Percentiles rank a stretch among this genome's conserved stretches.
These are phyloP conservation scores for Lophius americanus DNA, from an alignment of 2,797 vertebrate species.

Conservation along the genomic window DNA sequence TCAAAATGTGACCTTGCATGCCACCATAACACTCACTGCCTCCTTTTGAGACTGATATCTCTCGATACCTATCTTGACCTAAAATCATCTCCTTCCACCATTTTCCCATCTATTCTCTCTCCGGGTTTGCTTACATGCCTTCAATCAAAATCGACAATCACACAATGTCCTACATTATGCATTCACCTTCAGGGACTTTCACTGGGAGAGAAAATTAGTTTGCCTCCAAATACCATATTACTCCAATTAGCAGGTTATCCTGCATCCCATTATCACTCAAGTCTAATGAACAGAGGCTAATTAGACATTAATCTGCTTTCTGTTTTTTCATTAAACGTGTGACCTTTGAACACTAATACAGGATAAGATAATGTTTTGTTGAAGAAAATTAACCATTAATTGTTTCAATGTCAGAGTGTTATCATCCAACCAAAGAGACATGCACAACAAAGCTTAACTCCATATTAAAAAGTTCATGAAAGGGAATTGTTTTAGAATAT, in stretches of 20 bases:
- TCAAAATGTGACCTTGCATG: too few relatives aligned
- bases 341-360: constrained; percentile 57
- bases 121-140: background rate
- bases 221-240: constrained; percentile 73
- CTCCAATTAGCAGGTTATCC: constrained; percentile 64
- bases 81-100: constrained; percentile 12
- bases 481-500: background rate
- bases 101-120: background rate
- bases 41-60: too few relatives aligned
- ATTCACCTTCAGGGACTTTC: constrained; percentile 56
- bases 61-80: background rate
- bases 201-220: constrained; percentile 69
- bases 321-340: constrained; percentile 16
- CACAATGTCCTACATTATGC: background rate
- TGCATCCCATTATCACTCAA: constrained; percentile 60
- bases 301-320: constrained; percentile 66
- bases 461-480: too few relatives aligned
- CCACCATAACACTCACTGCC: too few relatives aligned
- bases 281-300: constrained; percentile 75
- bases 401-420: constrained; percentile 28
- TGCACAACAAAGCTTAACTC: background rate
- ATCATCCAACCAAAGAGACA: constrained; percentile 8
- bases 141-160: constrained; percentile 41
- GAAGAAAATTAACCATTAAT: constrained; percentile 34
- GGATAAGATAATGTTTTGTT: constrained; percentile 33